Evolutionary conservation across 2,797 vertebrate species (phyloP).

Genomic region (Synanceia verrucosa): DNA sequence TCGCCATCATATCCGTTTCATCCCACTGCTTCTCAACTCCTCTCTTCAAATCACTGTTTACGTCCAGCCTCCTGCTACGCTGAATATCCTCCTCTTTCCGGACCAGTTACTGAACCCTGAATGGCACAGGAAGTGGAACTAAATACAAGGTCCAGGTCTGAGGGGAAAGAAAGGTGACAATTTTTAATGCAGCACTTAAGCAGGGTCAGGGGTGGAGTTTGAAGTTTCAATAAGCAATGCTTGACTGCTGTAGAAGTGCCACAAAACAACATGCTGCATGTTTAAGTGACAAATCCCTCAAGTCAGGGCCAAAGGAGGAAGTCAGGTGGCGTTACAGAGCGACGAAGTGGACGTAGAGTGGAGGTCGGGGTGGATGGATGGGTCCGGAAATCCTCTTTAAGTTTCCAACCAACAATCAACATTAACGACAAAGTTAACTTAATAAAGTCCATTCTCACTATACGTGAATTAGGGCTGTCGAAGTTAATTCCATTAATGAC

Average conservation of each 20-base stretch:
- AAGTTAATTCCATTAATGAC: too few species aligned
- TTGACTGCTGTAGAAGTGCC: too few species aligned
- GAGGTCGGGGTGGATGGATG: neutral
- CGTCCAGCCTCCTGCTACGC: constrained; percentile 11
- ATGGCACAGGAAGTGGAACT: neutral
- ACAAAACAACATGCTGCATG: neutral
- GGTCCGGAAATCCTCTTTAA: neutral
- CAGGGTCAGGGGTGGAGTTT: too few species aligned
- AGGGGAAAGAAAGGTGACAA: neutral
- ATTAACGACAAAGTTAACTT: too few species aligned
- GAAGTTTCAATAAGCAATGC: neutral
- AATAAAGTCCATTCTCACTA: too few species aligned
- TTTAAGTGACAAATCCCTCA: neutral
- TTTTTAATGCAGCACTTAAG: neutral
- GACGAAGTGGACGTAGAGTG: neutral
- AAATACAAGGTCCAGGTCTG: neutral
- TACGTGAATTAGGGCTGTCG: too few species aligned
- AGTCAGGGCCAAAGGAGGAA: neutral
- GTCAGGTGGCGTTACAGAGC: neutral
- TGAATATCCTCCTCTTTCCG: neutral
- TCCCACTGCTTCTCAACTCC: constrained; percentile 1
- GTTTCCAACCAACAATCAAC: too few species aligned
- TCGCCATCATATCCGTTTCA: constrained; percentile 17
- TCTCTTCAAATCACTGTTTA: constrained; percentile 20
- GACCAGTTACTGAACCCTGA: neutral